Base-by-base conservation (phyloP, 2,113 vertebrate genomes). In the Dendrocopos noguchii region DNA sequence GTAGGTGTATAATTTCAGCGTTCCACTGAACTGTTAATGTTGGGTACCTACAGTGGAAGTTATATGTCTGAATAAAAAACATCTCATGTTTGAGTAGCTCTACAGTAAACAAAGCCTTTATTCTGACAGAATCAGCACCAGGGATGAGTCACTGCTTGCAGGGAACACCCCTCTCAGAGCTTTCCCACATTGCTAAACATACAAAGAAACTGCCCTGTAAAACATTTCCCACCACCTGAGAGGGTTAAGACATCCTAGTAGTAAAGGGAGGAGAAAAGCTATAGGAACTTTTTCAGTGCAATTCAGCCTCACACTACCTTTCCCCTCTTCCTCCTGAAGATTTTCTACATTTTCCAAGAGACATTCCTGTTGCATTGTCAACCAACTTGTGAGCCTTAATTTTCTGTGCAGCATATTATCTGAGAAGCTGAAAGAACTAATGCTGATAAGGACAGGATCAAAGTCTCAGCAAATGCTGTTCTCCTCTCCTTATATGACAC, bases 101-200 rank as follows among this genome's bases (percentile, higher is more conserved):
- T 47, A 65, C 25, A 50, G 34, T 34, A 90, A 91, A 85, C 56
- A 77, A 89, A 89, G 52, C 27, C 60, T 87, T 15, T 50, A 74
- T 88, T 95, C 75, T 81, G 81, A 57, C n/a, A 78, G 57, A 82
- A 66, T 66, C 53, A 90, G 46, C 61, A 34, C 57, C 28, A 17
- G 42, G 11, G 42, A 87, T 95, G 91, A 96, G 57, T 96, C 93
- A 94, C 12, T 47, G n/a, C 65, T 87, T 85, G 92, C 79, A 94
- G 94, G 93, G 72, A 92, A 91, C 89, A 92, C 93, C 75, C 47
- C 65, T 95, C 44, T 85, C 71, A 33, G 44, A 85, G 36, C 36
- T 94, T 96, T 94, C 89, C 79, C 84, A 92, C 79, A 92, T 89
- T 72, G 50, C 47, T 85, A 83, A 96, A 74, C 28, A 91, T 15